phyloP scores from a whole-genome alignment of 2,113 vertebrate species.

The Eretmochelys imbricata region DNA sequence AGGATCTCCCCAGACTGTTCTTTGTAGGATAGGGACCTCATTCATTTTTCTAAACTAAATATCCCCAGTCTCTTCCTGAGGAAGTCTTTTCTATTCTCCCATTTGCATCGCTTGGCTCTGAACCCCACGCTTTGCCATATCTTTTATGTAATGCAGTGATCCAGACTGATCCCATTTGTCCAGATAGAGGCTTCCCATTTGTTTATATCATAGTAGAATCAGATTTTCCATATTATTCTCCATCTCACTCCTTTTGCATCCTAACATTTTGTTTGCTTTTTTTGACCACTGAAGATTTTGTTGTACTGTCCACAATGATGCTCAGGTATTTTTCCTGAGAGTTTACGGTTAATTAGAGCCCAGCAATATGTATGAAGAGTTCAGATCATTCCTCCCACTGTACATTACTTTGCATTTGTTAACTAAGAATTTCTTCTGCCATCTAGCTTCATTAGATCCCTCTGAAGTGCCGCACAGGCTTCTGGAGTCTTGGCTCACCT shows the following conservation, averaged over 20 bases:
- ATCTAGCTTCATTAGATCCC: background rate
- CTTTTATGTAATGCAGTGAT: background rate
- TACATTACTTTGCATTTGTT: background rate
- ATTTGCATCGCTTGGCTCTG: background rate
- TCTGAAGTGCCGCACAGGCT: background rate
- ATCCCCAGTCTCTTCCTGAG: background rate
- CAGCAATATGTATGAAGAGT: background rate
- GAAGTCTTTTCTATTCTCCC: background rate
- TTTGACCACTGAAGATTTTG: background rate
- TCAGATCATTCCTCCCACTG: background rate
- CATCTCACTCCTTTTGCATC: too few relatives aligned
- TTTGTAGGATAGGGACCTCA: too few relatives aligned
- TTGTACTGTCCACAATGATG: background rate
- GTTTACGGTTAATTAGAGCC: background rate
- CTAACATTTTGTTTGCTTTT: background rate
- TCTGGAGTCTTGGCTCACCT: background rate
- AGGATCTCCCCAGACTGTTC: background rate
- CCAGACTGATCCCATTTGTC: background rate
- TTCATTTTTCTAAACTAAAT: background rate
- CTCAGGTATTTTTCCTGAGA: background rate
- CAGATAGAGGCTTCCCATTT: background rate
- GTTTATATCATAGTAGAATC: background rate
- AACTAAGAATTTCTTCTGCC: rapidly evolving
- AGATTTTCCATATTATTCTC: background rate
- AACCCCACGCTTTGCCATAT: background rate